phyloP scores from a whole-genome alignment of 2,888 invertebrate species.

The Herminia tarsipennalis region DNA sequence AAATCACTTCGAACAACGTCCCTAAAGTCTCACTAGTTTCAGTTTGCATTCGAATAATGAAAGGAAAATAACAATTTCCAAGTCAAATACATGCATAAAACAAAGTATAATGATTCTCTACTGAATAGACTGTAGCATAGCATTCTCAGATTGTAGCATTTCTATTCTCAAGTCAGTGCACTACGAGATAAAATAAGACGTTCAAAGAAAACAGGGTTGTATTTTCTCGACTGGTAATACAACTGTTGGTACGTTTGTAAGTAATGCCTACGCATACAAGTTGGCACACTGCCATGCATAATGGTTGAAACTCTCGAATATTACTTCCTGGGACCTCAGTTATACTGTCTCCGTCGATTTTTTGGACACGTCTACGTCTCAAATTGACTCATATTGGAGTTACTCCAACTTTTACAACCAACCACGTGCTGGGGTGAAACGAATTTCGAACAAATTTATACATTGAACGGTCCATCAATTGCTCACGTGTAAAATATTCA shows the following conservation, averaged over 20 bases:
- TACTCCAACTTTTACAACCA: conserved; percentile 36
- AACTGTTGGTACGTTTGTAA: conserved; percentile 37
- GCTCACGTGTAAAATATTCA: neutral
- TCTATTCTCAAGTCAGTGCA: neutral
- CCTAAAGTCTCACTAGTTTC: no score
- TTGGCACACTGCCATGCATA: conserved; percentile 68
- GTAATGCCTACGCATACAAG: conserved; percentile 41
- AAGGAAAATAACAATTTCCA: no score
- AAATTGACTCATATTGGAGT: conserved; percentile 40
- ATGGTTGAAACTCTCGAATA: conserved; percentile 60
- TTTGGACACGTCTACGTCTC: conserved; percentile 26
- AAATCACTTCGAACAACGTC: no score
- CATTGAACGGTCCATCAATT: conserved; percentile 10
- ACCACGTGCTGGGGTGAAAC: conserved; percentile 21
- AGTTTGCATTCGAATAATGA: no score
- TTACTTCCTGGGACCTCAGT: conserved; percentile 54
- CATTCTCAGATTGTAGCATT: neutral
- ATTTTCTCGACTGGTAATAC: conserved; percentile 28
- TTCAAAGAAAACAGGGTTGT: conserved; percentile 21
- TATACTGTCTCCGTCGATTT: conserved; percentile 23
- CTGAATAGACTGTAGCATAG: neutral
- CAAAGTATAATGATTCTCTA: neutral
- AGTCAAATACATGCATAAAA: no score
- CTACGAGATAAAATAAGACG: conserved; percentile 19
- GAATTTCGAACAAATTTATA: conserved; percentile 19